These are phyloP conservation scores for Trochalopteron elliotii DNA, from an alignment of 2,113 vertebrate species.

Conservation along the genomic window DNA sequence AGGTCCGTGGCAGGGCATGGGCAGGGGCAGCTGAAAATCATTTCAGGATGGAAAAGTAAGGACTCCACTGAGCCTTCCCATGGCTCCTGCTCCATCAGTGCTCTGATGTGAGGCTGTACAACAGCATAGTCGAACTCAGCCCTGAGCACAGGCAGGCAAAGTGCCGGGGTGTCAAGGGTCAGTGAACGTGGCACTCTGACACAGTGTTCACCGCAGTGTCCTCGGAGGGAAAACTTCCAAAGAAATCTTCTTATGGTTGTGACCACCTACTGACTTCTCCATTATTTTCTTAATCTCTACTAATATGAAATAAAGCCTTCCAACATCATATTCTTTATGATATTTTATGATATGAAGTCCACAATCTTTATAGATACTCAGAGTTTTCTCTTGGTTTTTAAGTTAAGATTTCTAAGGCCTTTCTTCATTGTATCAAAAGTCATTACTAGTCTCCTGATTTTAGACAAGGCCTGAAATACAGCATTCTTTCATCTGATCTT, in stretches of 20 bases:
- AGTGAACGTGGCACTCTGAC: background rate
- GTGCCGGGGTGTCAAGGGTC: rapidly evolving
- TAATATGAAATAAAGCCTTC: background rate
- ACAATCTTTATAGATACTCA: background rate
- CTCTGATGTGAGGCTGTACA: background rate
- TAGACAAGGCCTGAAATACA: background rate
- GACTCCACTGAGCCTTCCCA: rapidly evolving
- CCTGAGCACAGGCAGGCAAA: background rate
- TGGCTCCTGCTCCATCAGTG: rapidly evolving
- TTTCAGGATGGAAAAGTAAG: background rate
- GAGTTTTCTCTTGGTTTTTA: background rate
- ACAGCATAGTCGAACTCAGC: rapidly evolving
- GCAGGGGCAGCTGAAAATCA: background rate
- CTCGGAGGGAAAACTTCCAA: background rate
- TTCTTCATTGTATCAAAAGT: background rate
- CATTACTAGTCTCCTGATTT: background rate
- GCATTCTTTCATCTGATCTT: background rate
- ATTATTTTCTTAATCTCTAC: background rate
- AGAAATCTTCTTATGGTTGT: background rate
- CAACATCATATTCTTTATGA: background rate
- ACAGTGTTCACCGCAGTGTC: background rate
- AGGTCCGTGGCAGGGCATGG: rapidly evolving
- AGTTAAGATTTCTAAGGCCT: background rate
- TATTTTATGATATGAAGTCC: background rate
- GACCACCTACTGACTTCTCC: background rate